Evolutionary conservation across 1,140 invertebrate genomes (phyloP).

Genomic region (Paracyclopina nana): DNA sequence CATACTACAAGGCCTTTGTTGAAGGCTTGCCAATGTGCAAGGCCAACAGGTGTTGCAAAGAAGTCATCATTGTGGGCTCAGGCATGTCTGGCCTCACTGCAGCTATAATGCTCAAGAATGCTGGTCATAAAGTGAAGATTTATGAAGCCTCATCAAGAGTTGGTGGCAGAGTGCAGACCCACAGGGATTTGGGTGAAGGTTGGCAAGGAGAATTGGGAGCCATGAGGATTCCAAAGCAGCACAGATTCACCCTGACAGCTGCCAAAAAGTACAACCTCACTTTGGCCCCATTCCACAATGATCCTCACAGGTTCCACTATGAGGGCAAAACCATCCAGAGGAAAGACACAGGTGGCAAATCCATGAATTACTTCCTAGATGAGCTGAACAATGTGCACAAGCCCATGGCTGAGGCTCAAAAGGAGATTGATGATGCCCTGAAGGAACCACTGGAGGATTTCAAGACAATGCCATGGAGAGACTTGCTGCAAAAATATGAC

Average conservation of each 20-base stretch:
- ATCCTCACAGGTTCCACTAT: too few relatives aligned
- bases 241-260: background rate
- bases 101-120: background rate
- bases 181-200: background rate
- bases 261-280: too few relatives aligned
- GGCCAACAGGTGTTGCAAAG: too few relatives aligned
- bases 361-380: too few relatives aligned
- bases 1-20: too few relatives aligned
- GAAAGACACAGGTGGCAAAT: too few relatives aligned
- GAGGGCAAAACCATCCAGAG: too few relatives aligned
- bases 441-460: background rate
- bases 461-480: background rate
- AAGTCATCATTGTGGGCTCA: background rate
- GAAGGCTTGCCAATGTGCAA: too few relatives aligned
- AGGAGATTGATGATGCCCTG: background rate
- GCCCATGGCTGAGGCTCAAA: too few relatives aligned
- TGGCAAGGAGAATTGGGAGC: background rate
- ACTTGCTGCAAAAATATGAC: slow-evolving; percentile 1
- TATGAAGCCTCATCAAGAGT: background rate
- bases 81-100: background rate
- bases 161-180: background rate
- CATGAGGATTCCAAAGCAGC: background rate
- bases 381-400: too few relatives aligned
- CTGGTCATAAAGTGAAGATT: background rate
- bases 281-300: too few relatives aligned